These are phyloP conservation scores for Passerculus sandwichensis DNA, from an alignment of 2,797 vertebrate species.

Conservation along the genomic window DNA sequence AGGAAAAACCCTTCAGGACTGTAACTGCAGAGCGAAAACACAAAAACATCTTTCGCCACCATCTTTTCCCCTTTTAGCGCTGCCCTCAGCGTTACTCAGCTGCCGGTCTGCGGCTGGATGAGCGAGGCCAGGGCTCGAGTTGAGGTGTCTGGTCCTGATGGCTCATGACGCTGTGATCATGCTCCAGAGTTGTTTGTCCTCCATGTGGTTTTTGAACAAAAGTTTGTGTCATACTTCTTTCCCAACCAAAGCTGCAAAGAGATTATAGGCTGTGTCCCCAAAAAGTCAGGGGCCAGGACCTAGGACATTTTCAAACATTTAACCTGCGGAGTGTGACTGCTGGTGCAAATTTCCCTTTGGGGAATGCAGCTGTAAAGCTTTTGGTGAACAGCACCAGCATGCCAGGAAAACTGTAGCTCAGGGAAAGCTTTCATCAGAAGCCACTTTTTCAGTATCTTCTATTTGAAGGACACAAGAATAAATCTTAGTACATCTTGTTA, in stretches of 20 bases:
- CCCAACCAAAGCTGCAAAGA: not conserved
- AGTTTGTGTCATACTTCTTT: not conserved
- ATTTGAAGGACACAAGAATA: not conserved
- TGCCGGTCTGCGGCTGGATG: rapidly evolving
- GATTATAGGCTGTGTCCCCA: too few relatives aligned
- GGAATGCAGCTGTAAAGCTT: not conserved
- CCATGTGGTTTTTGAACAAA: not conserved
- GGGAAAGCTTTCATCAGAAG: not conserved
- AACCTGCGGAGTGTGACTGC: not conserved
- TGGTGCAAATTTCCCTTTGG: not conserved
- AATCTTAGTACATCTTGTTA: too few relatives aligned
- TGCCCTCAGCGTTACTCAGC: not conserved
- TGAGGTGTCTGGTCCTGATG: rapidly evolving
- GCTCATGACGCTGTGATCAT: rapidly evolving
- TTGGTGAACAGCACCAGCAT: rapidly evolving
- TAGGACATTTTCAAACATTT: not conserved
- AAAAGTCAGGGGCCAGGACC: not conserved
- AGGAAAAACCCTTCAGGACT: too few relatives aligned
- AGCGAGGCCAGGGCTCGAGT: rapidly evolving
- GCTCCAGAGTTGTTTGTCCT: not conserved
- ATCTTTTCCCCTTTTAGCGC: not conserved
- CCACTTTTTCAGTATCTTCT: not conserved
- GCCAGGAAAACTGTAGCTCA: not conserved
- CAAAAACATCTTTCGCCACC: rapidly evolving
- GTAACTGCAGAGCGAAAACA: not conserved